phyloP scores from a whole-genome alignment of 2,797 vertebrate species.

The Acomys russatus region DNA sequence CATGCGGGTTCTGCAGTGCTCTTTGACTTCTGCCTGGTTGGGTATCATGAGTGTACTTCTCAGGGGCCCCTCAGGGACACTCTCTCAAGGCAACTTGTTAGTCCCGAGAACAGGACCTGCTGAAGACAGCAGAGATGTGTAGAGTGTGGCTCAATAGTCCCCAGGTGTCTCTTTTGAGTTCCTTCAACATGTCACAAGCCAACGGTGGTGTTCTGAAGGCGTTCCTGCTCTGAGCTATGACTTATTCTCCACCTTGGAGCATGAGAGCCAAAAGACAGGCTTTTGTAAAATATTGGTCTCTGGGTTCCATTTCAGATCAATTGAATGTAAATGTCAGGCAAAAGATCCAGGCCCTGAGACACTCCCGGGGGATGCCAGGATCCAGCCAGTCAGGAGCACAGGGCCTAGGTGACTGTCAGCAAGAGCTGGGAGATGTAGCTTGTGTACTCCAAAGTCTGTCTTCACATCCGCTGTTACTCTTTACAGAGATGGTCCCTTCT shows the following conservation, averaged over 20 bases:
- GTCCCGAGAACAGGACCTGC: neutral
- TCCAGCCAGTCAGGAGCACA: neutral
- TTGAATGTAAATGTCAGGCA: neutral
- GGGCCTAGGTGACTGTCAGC: neutral
- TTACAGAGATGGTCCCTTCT: neutral
- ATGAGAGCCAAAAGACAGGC: neutral
- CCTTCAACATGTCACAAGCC: neutral
- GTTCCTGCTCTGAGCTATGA: neutral
- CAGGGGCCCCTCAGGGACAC: neutral
- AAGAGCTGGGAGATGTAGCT: neutral
- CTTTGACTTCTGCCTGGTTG: neutral
- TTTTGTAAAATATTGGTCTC: neutral
- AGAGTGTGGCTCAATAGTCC: neutral
- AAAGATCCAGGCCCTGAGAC: neutral
- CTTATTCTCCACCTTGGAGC: neutral
- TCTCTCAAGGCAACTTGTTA: neutral
- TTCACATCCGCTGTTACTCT: neutral
- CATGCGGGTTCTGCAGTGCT: neutral
- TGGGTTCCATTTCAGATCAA: neutral
- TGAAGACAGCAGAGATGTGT: neutral
- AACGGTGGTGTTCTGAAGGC: neutral
- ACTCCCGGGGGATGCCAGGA: neutral
- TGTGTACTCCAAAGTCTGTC: constrained; percentile 17
- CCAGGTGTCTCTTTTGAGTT: neutral
- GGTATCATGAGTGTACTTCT: neutral